Base-by-base conservation (phyloP, 2,113 vertebrate genomes). In the Copsychus sechellarum region DNA sequence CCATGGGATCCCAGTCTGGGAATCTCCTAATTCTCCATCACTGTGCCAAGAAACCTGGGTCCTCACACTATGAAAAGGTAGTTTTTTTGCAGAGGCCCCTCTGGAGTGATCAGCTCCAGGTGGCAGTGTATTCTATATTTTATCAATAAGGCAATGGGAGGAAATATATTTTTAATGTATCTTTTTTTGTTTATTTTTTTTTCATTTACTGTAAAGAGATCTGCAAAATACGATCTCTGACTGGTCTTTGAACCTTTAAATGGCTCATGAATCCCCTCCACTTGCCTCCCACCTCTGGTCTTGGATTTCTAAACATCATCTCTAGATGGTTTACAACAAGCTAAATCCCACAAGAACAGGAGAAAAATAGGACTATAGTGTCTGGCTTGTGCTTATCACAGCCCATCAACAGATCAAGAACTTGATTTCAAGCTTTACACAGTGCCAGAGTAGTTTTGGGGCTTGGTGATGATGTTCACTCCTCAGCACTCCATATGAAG, bases 161-260 rank as follows among this genome's bases (percentile, higher is more conserved):
- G 7, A 73, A 69, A 18, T 36, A 6, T 0, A 20, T 48, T 82
- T 67, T 79, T 12, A 33, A 11, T 8, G 2, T 43, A 11, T 25
- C 2, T 50, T 42, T 34, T 64, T 51, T 12, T 2, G 1, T 29
- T 22, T 31, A 4, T 5, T 23, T 14, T 71, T 58, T 58, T 38
- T 48, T 12, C 0, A 11, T 51, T 71, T 85, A 23, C 8, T 36
- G 6, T 53, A 58, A 85, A 74, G 10, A 4, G 3, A 16, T 34
- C 9, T 18, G 18, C 1, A 72, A 86, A 61, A 69, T 56, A 47
- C 0, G 0, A 69, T 4, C 7, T 69, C 22, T 65, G n/a, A 29
- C 9, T 31, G 25, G 9, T 45, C 56, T 28, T 0, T 71, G 40
- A 80, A 48, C 15, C 9, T 6, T 72, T 57, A 65, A 45, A 50